Evolutionary conservation across 2,888 invertebrate genomes (phyloP).

Genomic region (Drosophila falleni): DNA sequence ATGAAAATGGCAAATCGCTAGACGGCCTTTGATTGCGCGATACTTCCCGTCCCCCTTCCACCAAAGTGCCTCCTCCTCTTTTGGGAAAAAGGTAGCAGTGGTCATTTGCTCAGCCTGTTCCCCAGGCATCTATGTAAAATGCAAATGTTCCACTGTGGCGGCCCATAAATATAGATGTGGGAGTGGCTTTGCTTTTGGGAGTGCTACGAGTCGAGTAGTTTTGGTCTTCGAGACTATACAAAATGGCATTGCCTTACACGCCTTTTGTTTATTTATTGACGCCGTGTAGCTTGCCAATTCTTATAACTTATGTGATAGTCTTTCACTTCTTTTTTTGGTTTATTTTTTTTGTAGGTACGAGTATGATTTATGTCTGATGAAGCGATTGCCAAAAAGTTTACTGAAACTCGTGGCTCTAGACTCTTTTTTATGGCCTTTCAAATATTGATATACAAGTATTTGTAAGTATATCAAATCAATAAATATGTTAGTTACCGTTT

Average conservation of each 20-base stretch:
- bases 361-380: conserved; percentile 59
- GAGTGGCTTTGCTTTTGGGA: conserved; percentile 29
- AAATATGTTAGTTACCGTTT: too few relatives aligned
- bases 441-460: conserved; percentile 13
- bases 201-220: conserved; percentile 57
- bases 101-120: conserved; percentile 74
- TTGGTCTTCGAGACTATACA: conserved; percentile 64
- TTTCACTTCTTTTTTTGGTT: conserved; percentile 7
- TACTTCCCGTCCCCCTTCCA: conserved; percentile 12
- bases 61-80: neutral
- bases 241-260: conserved; percentile 60
- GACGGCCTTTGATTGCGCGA: conserved; percentile 78
- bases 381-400: conserved; percentile 59
- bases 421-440: conserved; percentile 23
- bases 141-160: conserved; percentile 57
- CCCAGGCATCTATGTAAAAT: conserved; percentile 48
- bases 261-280: conserved; percentile 79
- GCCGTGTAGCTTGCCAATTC: conserved; percentile 74
- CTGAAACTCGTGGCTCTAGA: conserved; percentile 25
- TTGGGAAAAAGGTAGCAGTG: conserved; percentile 45
- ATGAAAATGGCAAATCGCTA: conserved; percentile 79
- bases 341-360: conserved; percentile 2
- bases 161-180: conserved; percentile 67
- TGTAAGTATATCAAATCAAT: conserved; percentile 27
- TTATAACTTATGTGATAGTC: conserved; percentile 71